phyloP scores from a whole-genome alignment of 2,888 invertebrate species.

The Azorinus chamasolen region DNA sequence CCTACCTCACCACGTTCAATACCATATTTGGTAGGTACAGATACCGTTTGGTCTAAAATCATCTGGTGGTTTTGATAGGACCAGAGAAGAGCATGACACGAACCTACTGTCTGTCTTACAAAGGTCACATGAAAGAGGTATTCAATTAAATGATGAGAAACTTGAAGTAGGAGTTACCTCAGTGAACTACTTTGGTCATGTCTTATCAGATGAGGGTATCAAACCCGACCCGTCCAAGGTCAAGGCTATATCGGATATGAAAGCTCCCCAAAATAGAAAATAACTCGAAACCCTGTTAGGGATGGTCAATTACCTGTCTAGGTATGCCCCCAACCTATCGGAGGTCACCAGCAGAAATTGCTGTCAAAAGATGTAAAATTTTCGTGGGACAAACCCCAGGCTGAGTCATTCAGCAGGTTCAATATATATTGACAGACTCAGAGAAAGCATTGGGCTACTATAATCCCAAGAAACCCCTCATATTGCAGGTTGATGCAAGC shows the following conservation, averaged over 20 bases:
- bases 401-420: constrained; percentile 23
- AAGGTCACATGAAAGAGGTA: constrained; percentile 20
- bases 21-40: constrained; percentile 39
- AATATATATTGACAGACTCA: constrained; percentile 31
- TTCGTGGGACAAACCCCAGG: constrained; percentile 17
- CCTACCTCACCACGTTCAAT: constrained; percentile 46
- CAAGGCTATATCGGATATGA: constrained; percentile 7
- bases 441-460: constrained; percentile 50
- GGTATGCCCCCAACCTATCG: constrained; percentile 15
- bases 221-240: constrained; percentile 16
- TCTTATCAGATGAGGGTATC: constrained; percentile 10
- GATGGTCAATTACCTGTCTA: constrained; percentile 21
- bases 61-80: constrained; percentile 23
- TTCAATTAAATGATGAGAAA: constrained; percentile 34
- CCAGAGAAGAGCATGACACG: constrained; percentile 27
- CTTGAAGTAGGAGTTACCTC: constrained; percentile 23
- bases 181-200: constrained; percentile 25
- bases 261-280: background rate
- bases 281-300: constrained; percentile 13
- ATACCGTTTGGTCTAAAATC: constrained; percentile 60
- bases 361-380: background rate
- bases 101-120: constrained; percentile 12
- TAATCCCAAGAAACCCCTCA: constrained; percentile 41
- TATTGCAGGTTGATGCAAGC: constrained; percentile 62
- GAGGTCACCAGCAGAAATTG: constrained; percentile 2